These are phyloP conservation scores for Enteromius anoplus DNA, from an alignment of 2,797 vertebrate species.

Conservation along the genomic window DNA sequence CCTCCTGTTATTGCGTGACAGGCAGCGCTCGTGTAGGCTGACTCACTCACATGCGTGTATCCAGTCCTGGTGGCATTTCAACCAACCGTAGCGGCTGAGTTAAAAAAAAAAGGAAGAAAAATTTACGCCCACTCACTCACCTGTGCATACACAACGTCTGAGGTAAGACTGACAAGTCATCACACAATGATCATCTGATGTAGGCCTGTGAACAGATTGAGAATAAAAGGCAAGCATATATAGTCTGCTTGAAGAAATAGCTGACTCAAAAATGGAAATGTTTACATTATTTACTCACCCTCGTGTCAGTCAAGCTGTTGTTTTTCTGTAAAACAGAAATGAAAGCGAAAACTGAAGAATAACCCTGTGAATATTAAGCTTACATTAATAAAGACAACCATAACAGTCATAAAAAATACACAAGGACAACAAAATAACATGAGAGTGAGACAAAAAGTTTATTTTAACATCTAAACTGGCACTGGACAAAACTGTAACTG, in stretches of 20 bases:
- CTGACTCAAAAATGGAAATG: not conserved
- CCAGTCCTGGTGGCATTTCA: slow-evolving; percentile 65
- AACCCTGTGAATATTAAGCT: not conserved
- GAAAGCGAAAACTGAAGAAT: not conserved
- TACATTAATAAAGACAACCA: not conserved
- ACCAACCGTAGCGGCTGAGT: slow-evolving; percentile 58
- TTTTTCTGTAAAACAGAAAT: not conserved
- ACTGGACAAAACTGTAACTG: not conserved
- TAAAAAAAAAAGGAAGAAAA: slow-evolving; percentile 57
- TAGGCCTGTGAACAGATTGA: not conserved
- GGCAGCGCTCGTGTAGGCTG: slow-evolving; percentile 46
- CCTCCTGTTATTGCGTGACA: slow-evolving; percentile 66
- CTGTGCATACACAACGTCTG: slow-evolving; percentile 63
- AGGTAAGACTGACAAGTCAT: slow-evolving; percentile 55
- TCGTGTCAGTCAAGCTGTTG: not conserved
- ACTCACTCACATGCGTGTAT: slow-evolving; percentile 65
- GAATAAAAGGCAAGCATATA: not conserved
- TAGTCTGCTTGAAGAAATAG: not conserved
- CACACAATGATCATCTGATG: slow-evolving; percentile 35
- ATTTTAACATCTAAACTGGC: not conserved
- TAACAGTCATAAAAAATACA: not conserved
- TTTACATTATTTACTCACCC: not conserved
- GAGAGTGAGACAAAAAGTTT: not conserved
- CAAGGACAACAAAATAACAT: not conserved
- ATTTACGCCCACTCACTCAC: slow-evolving; percentile 67